Conservation (phyloP, 2,797 vertebrate species). For the Pelodytes ibericus region DNA sequence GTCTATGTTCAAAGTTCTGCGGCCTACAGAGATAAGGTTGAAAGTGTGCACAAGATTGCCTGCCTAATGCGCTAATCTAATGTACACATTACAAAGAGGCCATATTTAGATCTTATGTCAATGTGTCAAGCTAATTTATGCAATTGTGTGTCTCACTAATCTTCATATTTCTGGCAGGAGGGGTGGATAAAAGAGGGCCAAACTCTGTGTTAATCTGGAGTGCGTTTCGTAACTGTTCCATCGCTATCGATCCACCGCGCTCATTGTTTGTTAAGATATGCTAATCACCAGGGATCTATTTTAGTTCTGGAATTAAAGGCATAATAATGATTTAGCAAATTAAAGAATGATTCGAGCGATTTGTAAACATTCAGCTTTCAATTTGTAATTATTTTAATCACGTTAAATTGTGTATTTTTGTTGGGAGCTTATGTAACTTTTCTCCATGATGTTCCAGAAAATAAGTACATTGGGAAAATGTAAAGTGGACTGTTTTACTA, state of each 20-base stretch:
- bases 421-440: too few species aligned
- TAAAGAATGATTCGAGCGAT: not conserved
- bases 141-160: conserved; percentile 3
- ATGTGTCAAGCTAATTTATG: conserved; percentile 6
- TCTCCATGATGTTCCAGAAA: too few species aligned
- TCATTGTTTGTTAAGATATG: not conserved
- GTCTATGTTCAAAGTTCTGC: conserved; percentile 26
- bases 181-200: not conserved
- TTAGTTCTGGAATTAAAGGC: not conserved
- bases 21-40: conserved; percentile 19
- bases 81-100: conserved; percentile 32
- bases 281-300: not conserved
- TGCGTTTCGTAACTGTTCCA: not conserved
- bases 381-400: too few species aligned
- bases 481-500: too few species aligned
- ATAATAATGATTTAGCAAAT: not conserved
- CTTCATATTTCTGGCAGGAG: not conserved
- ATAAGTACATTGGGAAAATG: too few species aligned
- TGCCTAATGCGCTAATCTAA: conserved; percentile 36
- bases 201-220: not conserved
- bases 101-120: not conserved
- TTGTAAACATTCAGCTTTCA: not conserved
- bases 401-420: too few species aligned
- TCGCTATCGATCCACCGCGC: not conserved
- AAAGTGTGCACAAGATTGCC: conserved; percentile 33